Base-by-base conservation (phyloP, 2,113 vertebrate species). In the Vulpes lagopus region DNA sequence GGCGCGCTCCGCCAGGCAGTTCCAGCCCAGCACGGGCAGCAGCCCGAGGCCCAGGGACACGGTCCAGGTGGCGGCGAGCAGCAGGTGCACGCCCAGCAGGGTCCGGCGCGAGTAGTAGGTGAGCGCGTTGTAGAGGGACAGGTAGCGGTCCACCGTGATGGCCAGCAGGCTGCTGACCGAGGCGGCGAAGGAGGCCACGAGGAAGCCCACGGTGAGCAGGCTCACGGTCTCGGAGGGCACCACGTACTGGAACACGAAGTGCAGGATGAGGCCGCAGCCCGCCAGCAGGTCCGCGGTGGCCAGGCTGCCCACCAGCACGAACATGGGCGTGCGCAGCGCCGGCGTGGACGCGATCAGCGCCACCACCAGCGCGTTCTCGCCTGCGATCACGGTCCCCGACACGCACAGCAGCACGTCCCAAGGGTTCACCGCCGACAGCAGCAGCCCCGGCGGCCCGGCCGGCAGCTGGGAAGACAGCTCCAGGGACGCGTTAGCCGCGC, bases 321-420 rank as follows among this genome's bases (percentile, higher is more conserved):
- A 99, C 99, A 99, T 99, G 80, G 99, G 99, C 49, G 99, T 99
- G 98, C 99, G 99, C 87, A 99, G 98, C 3, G 99, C 98, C 0
- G 99, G 99, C 2, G 99, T 99, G 99, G 99, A 99, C 96, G 99
- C 99, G 97, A 99, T 99, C 97, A 99, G 99, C 49, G 99, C 99
- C 90, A 99, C 99, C 23, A 99, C 99, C 30, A 99, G 99, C 43
- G 99, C 99, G 6, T 99, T 99, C 96, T 99, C 99, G 49, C 99
- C 99, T 91, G 99, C 99, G 16, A 99, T 99, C 98, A 99, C 99
- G 0, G 99, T 99, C 96, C 99, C 99, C 0, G 99, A 99, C 96
- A 99, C 99, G 83, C 99, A 99, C 67, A 99, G 98, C 99, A 99
- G 99, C 78, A 99, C 99, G 97, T 99, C 99, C 99, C 99, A 99